Conservation (phyloP, 2,113 vertebrate genomes). For the Eurypyga helias region DNA sequence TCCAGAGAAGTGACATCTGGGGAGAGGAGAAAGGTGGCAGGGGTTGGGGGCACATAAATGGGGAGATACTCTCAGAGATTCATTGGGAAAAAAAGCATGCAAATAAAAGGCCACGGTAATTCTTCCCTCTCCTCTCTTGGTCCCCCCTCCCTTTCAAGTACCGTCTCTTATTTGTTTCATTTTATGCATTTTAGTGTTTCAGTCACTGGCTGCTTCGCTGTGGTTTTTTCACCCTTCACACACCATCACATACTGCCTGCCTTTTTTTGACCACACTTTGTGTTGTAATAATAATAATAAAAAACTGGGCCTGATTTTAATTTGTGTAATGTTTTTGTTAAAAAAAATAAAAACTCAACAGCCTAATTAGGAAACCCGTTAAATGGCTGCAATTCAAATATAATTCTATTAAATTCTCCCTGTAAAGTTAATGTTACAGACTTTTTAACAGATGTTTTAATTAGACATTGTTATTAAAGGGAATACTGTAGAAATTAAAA, state of each 20-base stretch:
- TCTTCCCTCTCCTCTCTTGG: neutral
- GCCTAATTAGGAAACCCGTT: slow-evolving; percentile 83
- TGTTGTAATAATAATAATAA: slow-evolving; percentile 74
- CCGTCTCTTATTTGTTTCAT: neutral
- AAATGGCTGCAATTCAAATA: slow-evolving; percentile 85
- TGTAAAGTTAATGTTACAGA: slow-evolving; percentile 88
- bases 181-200: neutral
- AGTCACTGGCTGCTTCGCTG: neutral
- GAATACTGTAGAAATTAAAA: slow-evolving; percentile 87
- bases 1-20: neutral
- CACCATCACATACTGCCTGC: slow-evolving; percentile 40
- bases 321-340: slow-evolving; percentile 71
- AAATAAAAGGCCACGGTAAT: neutral
- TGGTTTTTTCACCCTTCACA: slow-evolving; percentile 7
- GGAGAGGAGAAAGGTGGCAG: neutral
- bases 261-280: slow-evolving; percentile 60
- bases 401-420: slow-evolving; percentile 88
- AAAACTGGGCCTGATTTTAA: slow-evolving; percentile 76
- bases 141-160: neutral
- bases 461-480: slow-evolving; percentile 88
- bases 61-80: neutral
- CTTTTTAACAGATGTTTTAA: slow-evolving; percentile 90
- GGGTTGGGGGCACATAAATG: neutral
- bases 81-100: neutral
- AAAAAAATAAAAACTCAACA: slow-evolving; percentile 68